These are phyloP conservation scores for Epinephelus fuscoguttatus DNA, from an alignment of 2,113 vertebrate genomes.

Conservation along the genomic window DNA sequence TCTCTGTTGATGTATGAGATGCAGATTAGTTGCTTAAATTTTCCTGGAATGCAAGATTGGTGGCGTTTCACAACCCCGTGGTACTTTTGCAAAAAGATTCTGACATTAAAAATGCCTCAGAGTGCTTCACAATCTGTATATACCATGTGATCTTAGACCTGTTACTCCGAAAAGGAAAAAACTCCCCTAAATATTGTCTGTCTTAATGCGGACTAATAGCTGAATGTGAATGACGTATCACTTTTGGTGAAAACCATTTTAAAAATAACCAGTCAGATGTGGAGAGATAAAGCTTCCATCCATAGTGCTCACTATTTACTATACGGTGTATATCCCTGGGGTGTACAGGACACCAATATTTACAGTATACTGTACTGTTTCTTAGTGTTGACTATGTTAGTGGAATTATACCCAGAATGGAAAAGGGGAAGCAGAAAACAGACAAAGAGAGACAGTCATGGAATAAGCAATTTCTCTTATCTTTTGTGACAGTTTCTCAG, in stretches of 20 bases:
- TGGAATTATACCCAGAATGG: neutral
- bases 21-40: neutral
- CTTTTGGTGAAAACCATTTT: neutral
- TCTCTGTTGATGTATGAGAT: neutral
- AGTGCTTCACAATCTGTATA: neutral
- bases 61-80: neutral
- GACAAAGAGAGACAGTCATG: neutral
- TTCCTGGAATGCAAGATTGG: neutral
- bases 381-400: neutral
- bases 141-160: neutral
- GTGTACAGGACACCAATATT: neutral
- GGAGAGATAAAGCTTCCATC: neutral
- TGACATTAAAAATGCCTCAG: neutral
- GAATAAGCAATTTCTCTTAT: neutral
- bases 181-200: neutral
- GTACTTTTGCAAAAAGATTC: neutral
- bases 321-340: neutral
- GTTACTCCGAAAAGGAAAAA: neutral
- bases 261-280: neutral
- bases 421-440: neutral
- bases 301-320: neutral
- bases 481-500: conserved; percentile 84
- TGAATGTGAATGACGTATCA: neutral
- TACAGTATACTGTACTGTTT: neutral
- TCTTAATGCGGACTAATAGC: neutral